Conservation (phyloP, 2,797 vertebrate genomes). For the Leontopithecus rosalia region DNA sequence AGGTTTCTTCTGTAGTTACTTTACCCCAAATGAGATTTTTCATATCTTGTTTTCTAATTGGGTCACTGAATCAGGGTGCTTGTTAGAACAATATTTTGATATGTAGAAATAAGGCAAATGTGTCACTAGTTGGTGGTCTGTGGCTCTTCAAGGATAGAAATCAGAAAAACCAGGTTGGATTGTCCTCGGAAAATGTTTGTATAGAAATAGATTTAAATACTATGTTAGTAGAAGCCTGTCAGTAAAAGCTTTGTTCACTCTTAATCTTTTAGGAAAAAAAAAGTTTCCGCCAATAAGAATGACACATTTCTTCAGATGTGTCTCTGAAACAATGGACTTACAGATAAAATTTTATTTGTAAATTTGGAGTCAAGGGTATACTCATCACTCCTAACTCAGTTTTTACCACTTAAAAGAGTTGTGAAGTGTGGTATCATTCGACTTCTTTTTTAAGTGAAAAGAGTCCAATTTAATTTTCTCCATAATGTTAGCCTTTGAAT, state of each 20-base stretch:
- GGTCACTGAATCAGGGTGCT: background rate
- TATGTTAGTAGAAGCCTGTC: background rate
- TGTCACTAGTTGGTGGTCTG: background rate
- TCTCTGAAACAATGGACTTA: conserved; percentile 22
- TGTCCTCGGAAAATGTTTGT: background rate
- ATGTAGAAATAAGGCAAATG: background rate
- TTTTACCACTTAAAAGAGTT: conserved; percentile 31
- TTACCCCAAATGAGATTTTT: background rate
- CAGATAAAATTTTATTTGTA: conserved; percentile 8
- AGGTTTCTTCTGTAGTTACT: background rate
- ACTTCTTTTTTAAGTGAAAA: background rate
- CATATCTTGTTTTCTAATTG: background rate
- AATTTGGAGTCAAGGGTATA: background rate
- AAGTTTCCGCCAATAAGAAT: background rate
- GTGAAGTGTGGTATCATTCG: background rate
- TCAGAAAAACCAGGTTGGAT: background rate
- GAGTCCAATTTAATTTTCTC: background rate
- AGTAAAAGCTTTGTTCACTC: background rate
- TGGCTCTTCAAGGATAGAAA: background rate
- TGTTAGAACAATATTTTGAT: background rate
- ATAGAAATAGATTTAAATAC: conserved; percentile 16
- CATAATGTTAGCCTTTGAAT: conserved; percentile 3
- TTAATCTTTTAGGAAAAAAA: background rate
- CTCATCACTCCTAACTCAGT: background rate
- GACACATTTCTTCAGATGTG: background rate